A percentile compares a stretch with the other conserved stretches of the same genome.
These are phyloP conservation scores for Ditula angustiorana DNA, from an alignment of 2,888 invertebrate genomes.

Conservation along the genomic window DNA sequence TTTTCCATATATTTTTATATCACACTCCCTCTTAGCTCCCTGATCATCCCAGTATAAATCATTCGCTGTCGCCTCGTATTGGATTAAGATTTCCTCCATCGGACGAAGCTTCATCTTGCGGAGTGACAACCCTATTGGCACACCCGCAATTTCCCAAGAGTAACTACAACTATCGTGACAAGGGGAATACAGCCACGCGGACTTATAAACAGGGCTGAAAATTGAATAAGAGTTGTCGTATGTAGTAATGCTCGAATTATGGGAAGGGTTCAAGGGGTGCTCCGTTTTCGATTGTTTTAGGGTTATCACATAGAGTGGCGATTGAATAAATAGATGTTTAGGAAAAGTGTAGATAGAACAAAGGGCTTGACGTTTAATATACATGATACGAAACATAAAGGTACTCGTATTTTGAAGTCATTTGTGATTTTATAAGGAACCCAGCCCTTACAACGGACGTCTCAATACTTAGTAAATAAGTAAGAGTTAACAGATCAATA, in stretches of 20 bases:
- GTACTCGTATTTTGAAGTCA: too few species aligned
- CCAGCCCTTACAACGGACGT: too few species aligned
- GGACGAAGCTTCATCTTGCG: constrained; percentile 46
- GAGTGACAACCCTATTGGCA: constrained; percentile 43
- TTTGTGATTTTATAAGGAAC: too few species aligned
- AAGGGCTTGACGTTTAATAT: too few species aligned
- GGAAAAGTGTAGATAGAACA: too few species aligned
- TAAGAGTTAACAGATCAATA: too few species aligned
- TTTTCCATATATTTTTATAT: too few species aligned
- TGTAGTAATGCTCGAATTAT: constrained; percentile 23
- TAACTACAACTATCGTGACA: constrained; percentile 6
- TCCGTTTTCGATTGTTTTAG: constrained; percentile 29
- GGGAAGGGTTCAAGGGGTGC: constrained; percentile 24
- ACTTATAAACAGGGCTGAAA: background rate
- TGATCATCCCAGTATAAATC: constrained; percentile 75
- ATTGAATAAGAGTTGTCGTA: background rate
- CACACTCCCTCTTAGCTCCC: constrained; percentile 57
- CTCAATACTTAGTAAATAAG: too few species aligned
- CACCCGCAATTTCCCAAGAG: constrained; percentile 42
- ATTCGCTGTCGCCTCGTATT: constrained; percentile 78
- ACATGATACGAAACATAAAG: too few species aligned
- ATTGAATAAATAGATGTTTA: constrained; percentile 20
- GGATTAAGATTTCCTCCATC: constrained; percentile 78
- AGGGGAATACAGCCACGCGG: background rate
- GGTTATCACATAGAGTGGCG: constrained; percentile 12